phyloP scores from a whole-genome alignment of 2,888 invertebrate genomes.

The Campoletis raptor region DNA sequence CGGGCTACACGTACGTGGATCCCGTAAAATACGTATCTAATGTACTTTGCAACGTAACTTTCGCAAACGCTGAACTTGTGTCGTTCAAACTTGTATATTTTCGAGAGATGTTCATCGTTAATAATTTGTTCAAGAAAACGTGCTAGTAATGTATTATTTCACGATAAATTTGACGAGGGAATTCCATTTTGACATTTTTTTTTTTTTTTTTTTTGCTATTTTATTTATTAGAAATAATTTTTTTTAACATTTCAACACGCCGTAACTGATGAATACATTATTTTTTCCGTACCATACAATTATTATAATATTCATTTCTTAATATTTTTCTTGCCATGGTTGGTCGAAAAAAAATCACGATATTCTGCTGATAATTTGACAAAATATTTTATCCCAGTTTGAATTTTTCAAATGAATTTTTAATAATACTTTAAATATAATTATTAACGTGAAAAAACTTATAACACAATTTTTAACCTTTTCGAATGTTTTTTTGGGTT shows the following conservation, averaged over 20 bases:
- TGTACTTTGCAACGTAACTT: slow-evolving; percentile 11
- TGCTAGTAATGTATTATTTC: not conserved
- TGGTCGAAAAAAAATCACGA: not conserved
- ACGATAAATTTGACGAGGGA: not conserved
- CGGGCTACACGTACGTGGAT: not conserved
- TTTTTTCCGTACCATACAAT: not conserved
- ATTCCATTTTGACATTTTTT: not conserved
- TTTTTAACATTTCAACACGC: not conserved
- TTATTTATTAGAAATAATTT: not conserved
- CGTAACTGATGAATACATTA: too few relatives aligned
- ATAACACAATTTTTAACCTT: not conserved
- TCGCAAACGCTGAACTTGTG: slow-evolving; percentile 16
- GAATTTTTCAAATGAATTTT: not conserved
- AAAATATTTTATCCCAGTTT: not conserved
- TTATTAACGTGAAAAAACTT: not conserved
- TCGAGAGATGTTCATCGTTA: not conserved
- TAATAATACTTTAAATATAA: not conserved
- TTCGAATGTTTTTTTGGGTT: not conserved
- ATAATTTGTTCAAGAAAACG: not conserved
- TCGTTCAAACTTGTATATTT: not conserved
- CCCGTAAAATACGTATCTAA: slow-evolving; percentile 26
- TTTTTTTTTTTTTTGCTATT: not conserved
- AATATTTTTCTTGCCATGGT: not conserved
- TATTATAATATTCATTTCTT: not conserved
- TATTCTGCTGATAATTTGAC: not conserved